Evolutionary conservation across 2,113 vertebrate species (phyloP), one percentile per base, ranked within the genome.

Genomic region (rat (Rattus norvegicus)): DNA sequence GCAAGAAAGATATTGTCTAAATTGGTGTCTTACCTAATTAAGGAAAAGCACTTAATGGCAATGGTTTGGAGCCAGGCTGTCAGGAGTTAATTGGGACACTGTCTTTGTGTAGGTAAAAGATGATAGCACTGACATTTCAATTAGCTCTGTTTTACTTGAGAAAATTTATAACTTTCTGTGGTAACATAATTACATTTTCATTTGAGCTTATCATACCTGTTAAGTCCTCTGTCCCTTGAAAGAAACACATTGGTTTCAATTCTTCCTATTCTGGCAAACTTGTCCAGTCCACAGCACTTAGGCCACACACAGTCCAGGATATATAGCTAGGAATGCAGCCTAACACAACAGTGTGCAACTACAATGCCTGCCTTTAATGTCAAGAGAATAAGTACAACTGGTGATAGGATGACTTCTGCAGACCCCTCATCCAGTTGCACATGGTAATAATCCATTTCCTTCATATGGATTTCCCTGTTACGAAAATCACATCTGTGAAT

Each of bases 61-160:
- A 61, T 9, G 26, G 30, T 83, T 94, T 87, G 56, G 2, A 1
- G 81, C 49, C 3, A 61, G 33, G 61, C 49, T 91, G 36, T 87
- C 49, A 47, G 30, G 61, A 96, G 80, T 80, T 75, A 0, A 61
- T 36, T 22, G 54, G 28, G 39, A 88, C 4, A 30, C 49, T 9
- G 5, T 36, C 92, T 96, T 87, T 28, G 39, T 88, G 91, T 75
- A 63, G 70, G 54, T 49, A 76, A 36, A 26, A 16, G 52, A 33
- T 90, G 61, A 94, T 16, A 1, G 39, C 19, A 70, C 39, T 95
- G 85, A 91, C 93, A 95, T 95, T 95, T 96, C 81, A 92, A 92
- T 94, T 94, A 95, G 81, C 89, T 96, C 84, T 26, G 0, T 28
- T 88, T 75, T 47, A 75, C 70, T 79, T 80, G 54, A 30, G 86